Conservation (phyloP, 2,113 vertebrate genomes). For the Sorex araneus region DNA sequence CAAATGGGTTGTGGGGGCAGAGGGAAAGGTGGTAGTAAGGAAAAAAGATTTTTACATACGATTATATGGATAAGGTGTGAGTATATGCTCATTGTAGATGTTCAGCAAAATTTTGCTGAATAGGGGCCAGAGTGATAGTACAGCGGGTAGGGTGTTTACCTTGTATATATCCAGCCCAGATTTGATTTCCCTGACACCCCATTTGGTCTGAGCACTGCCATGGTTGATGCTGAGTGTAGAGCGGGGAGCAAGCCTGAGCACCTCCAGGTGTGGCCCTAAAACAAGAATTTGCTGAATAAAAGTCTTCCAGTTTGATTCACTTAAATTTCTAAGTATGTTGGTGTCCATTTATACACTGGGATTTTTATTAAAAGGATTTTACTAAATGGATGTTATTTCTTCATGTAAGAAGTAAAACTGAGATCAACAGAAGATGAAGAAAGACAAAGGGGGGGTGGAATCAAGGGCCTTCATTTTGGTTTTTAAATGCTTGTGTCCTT, state of each 20-base stretch:
- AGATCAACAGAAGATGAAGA: no score
- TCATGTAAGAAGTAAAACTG: slow-evolving; percentile 1
- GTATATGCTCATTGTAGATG: not conserved
- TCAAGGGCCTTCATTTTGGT: no score
- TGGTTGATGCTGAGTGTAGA: no score
- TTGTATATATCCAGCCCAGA: no score
- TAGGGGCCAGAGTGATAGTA: no score
- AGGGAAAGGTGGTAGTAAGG: no score
- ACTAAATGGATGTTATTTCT: slow-evolving; percentile 38
- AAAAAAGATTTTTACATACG: not conserved
- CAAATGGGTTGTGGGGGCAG: no score
- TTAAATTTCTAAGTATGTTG: slow-evolving; percentile 27
- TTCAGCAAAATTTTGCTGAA: slow-evolving; percentile 10
- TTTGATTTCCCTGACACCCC: no score
- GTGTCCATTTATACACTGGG: not conserved
- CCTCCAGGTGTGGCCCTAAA: no score
- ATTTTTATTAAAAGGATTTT: slow-evolving; percentile 29
- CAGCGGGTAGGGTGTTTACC: no score
- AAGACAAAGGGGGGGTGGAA: no score
- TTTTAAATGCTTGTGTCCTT: not conserved
- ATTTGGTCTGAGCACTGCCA: not conserved
- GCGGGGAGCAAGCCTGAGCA: no score
- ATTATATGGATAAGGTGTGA: slow-evolving; percentile 32
- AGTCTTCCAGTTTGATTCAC: not conserved
- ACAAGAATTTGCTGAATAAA: not conserved